These are phyloP conservation scores for Cyrtonyx montezumae DNA, from an alignment of 2,113 vertebrate genomes.

Conservation along the genomic window DNA sequence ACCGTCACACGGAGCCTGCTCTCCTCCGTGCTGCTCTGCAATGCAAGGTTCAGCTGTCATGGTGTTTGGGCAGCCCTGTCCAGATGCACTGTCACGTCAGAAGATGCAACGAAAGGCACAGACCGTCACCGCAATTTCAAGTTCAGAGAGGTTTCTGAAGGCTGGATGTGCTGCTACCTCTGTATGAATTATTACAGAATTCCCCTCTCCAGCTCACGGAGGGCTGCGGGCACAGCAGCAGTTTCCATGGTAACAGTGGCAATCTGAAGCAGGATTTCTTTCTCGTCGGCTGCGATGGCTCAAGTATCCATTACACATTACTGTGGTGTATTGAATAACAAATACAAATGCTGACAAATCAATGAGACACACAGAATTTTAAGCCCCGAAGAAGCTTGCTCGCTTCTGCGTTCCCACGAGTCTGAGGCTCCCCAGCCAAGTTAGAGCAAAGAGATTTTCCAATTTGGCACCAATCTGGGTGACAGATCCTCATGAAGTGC, in stretches of 20 bases:
- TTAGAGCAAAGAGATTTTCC: conserved; percentile 33
- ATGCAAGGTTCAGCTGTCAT: rapidly evolving
- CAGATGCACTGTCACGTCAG: rapidly evolving
- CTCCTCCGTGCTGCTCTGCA: not conserved
- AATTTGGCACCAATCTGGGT: conserved; percentile 50
- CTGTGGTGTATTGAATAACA: not conserved
- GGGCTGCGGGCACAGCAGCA: not conserved
- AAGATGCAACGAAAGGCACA: rapidly evolving
- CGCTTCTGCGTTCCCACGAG: conserved; percentile 21
- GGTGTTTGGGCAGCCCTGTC: rapidly evolving
- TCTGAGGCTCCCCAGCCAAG: conserved; percentile 53
- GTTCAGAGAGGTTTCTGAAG: not conserved
- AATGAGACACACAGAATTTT: not conserved
- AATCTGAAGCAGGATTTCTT: not conserved
- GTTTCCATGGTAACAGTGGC: conserved; percentile 30
- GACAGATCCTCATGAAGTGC: conserved; percentile 65
- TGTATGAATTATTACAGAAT: rapidly evolving
- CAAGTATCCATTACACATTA: not conserved
- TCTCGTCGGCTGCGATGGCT: not conserved
- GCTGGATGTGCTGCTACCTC: not conserved
- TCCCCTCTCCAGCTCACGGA: not conserved
- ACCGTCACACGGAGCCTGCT: not conserved
- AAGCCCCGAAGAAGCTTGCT: conserved; percentile 9
- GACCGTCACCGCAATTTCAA: rapidly evolving
- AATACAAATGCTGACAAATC: conserved; percentile 1